Conservation (phyloP, 2,797 vertebrate species). For the Crocodylus rhombifer region DNA sequence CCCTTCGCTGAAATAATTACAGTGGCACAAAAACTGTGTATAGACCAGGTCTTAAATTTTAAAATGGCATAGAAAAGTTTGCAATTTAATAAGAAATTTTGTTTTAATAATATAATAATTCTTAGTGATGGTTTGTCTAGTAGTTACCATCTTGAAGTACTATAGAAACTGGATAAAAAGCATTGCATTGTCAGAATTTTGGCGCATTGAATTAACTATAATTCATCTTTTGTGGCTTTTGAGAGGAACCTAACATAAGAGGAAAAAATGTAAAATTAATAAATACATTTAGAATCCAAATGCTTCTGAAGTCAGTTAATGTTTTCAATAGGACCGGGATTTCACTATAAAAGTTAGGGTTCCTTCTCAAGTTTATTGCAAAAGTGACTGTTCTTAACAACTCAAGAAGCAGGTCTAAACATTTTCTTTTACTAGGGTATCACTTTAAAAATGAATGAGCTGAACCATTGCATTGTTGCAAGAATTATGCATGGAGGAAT, state of each 20-base stretch:
- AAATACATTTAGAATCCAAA: background rate
- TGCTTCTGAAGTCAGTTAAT: background rate
- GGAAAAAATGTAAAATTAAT: too few species aligned
- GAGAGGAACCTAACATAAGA: too few species aligned
- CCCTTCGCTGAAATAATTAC: background rate
- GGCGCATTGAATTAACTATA: background rate
- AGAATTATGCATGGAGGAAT: constrained; percentile 99
- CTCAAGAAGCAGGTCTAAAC: background rate
- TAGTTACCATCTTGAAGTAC: constrained; percentile 6
- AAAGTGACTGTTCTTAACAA: background rate
- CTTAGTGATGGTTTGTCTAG: background rate
- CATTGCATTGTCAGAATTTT: background rate
- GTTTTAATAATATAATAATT: constrained; percentile 21
- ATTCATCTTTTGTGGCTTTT: too few species aligned
- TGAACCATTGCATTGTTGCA: constrained; percentile 97
- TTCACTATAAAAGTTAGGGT: background rate
- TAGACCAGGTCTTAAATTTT: background rate
- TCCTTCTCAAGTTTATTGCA: background rate
- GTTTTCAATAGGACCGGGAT: background rate
- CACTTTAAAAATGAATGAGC: constrained; percentile 98
- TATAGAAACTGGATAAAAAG: constrained; percentile 18
- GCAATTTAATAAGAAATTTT: background rate
- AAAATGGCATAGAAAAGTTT: background rate
- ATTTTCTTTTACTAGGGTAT: constrained; percentile 87
- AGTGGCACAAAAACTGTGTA: background rate